A percentile compares a stretch with the other conserved stretches of the same genome.
Evolutionary conservation across 2,113 vertebrate genomes (phyloP).

Genomic region (Chinchilla lanigera): DNA sequence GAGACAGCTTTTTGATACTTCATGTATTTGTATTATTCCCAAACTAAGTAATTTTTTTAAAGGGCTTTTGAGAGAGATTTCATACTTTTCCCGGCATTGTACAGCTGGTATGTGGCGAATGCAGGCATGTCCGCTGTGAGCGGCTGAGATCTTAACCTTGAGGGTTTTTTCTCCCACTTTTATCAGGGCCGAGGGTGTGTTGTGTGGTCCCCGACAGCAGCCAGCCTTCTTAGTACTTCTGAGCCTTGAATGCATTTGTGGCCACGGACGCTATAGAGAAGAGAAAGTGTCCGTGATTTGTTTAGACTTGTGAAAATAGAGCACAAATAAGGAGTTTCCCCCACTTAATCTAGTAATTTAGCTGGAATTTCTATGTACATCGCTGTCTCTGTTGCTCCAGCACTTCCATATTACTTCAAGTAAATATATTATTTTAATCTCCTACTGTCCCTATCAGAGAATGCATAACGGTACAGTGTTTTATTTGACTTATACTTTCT

Average conservation of each 20-base stretch:
- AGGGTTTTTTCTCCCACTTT: not conserved
- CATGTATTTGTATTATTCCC: not conserved
- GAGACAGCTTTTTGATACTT: not conserved
- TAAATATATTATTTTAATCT: constrained; percentile 47
- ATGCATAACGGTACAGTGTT: constrained; percentile 60
- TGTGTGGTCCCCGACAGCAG: not conserved
- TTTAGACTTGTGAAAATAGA: not conserved
- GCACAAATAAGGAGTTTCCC: not conserved
- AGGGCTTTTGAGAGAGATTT: not conserved
- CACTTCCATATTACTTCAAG: not conserved
- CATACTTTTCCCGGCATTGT: not conserved
- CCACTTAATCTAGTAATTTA: not conserved
- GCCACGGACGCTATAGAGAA: not conserved
- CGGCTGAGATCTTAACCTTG: not conserved
- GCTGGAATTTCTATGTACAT: not conserved
- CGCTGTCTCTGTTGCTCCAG: not conserved
- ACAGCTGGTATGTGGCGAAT: not conserved
- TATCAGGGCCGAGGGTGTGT: not conserved
- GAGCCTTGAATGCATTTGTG: not conserved
- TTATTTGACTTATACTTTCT: constrained; percentile 73
- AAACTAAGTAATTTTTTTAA: not conserved
- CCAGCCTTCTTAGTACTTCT: not conserved
- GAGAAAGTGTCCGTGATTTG: not conserved
- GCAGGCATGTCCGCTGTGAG: not conserved
- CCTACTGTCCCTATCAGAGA: constrained; percentile 56